These are phyloP conservation scores for Drosophila kepulauana DNA, from an alignment of 1,140 invertebrate species.

Conservation along the genomic window DNA sequence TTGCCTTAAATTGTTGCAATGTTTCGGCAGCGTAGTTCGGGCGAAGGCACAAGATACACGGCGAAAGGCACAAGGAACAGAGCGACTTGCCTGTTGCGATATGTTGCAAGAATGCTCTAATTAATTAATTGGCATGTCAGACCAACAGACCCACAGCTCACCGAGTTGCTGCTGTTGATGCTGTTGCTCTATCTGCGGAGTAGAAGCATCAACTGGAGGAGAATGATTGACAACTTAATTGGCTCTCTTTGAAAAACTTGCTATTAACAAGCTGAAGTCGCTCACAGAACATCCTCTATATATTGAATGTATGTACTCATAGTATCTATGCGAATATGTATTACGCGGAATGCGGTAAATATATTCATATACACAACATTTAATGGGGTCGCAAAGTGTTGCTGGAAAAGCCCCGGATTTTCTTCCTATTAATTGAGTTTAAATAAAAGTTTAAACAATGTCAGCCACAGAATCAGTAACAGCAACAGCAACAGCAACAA, in stretches of 20 bases:
- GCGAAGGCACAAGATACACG: slow-evolving; percentile 1
- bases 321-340: neutral
- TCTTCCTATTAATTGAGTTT: slow-evolving; percentile 57
- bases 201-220: slow-evolving; percentile 52
- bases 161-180: slow-evolving; percentile 19
- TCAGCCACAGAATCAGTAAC: slow-evolving; percentile 36
- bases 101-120: slow-evolving; percentile 39
- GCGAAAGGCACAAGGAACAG: too few relatives aligned
- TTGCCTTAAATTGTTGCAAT: slow-evolving; percentile 70
- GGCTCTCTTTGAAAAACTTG: slow-evolving; percentile 70
- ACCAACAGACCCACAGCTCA: slow-evolving; percentile 14
- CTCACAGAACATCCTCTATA: slow-evolving; percentile 23
- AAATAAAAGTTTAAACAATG: slow-evolving; percentile 63
- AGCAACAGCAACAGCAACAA: neutral
- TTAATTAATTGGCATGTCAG: slow-evolving; percentile 73
- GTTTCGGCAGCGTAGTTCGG: slow-evolving; percentile 36
- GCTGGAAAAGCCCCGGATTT: slow-evolving; percentile 15
- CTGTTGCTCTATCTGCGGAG: slow-evolving; percentile 10
- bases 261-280: slow-evolving; percentile 68
- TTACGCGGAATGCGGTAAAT: slow-evolving; percentile 1
- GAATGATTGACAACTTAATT: slow-evolving; percentile 84
- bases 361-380: slow-evolving; percentile 22
- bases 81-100: slow-evolving; percentile 8
- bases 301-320: neutral
- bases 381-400: slow-evolving; percentile 40